Conservation (phyloP, 2,888 invertebrate species). For the Erannis defoliaria region DNA sequence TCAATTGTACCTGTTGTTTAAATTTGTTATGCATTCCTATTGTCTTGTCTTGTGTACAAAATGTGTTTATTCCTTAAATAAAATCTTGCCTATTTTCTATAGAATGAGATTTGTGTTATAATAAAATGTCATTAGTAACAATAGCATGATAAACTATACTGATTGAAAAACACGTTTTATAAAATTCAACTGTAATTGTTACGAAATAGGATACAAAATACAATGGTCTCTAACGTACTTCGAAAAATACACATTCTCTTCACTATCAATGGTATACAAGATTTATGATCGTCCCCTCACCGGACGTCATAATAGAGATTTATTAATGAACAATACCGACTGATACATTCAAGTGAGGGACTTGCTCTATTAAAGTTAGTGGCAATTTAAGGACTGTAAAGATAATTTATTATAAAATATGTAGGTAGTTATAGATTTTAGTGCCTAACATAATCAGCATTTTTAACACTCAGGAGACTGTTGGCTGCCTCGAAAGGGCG, state of each 20-base stretch:
- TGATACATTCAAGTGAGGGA: slow-evolving; percentile 23
- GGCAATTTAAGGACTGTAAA: too few relatives aligned
- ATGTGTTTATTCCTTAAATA: too few relatives aligned
- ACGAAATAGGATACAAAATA: slow-evolving; percentile 10
- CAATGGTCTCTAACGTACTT: background rate
- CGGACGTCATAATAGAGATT: slow-evolving; percentile 39
- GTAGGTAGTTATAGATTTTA: too few relatives aligned
- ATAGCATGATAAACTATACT: background rate
- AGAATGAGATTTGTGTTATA: too few relatives aligned
- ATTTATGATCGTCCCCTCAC: slow-evolving; percentile 17
- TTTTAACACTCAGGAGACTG: too few relatives aligned
- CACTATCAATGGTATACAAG: slow-evolving; percentile 21
- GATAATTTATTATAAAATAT: too few relatives aligned
- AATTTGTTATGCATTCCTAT: too few relatives aligned
- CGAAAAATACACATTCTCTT: slow-evolving; percentile 17
- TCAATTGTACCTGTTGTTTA: too few relatives aligned
- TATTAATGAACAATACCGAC: slow-evolving; percentile 36
- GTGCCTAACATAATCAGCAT: too few relatives aligned
- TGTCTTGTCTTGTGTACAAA: too few relatives aligned
- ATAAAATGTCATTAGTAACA: background rate
- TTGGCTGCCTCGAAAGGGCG: too few relatives aligned
- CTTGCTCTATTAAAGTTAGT: background rate
- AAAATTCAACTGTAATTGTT: background rate
- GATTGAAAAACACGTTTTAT: background rate
- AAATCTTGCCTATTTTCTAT: too few relatives aligned